Base-by-base conservation (phyloP, 2,113 vertebrate genomes). In the Hirundichthys speculiger region DNA sequence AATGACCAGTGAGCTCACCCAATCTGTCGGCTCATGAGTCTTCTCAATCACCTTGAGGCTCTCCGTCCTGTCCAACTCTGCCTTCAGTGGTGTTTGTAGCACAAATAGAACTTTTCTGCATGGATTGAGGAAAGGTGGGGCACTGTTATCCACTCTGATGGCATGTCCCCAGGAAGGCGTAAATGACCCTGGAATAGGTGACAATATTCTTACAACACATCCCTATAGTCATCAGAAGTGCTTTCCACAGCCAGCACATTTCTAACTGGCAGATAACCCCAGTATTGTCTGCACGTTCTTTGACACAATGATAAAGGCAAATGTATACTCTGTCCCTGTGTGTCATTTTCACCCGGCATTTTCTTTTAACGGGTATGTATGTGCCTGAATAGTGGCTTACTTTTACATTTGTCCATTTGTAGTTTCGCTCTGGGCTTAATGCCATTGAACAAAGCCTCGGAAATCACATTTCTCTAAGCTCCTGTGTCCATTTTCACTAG, bases 311-410 rank as follows among this genome's bases (percentile, higher is more conserved):
- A 57, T 19, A 20, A 69, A 69, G 38, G 19, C 12, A 1, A 45
- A 25, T 19, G 20, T 14, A 18, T 64, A 16, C 3, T 16, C 14
- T 38, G 9, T 64, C 22, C 48, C 13, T 5, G 64, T 50, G 59
- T 68, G 34, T 18, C 59, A 56, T 45, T 22, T 57, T 64, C 0
- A 50, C 59, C 6, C 50, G 24, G 16, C 48, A 53, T 46, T 45
- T 61, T 7, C 41, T 25, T 61, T 61, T 53, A 2, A 46, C 48
- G 12, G 24, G 22, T 43, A 57, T 38, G 6, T 19, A n/a, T 45
- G 34, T 19, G 22, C 52, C 39, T 6, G 45, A 56, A 9, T 57
- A 51, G 42, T 18, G 24, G 0, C 11, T 58, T 14, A 64, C 38
- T 51, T 51, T 64, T 11, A 15, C 9, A 19, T 46, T 47, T 24